Evolutionary conservation across 2,113 vertebrate genomes (phyloP), one percentile per base, ranked within the genome.

Genomic region (Muntiacus reevesi): DNA sequence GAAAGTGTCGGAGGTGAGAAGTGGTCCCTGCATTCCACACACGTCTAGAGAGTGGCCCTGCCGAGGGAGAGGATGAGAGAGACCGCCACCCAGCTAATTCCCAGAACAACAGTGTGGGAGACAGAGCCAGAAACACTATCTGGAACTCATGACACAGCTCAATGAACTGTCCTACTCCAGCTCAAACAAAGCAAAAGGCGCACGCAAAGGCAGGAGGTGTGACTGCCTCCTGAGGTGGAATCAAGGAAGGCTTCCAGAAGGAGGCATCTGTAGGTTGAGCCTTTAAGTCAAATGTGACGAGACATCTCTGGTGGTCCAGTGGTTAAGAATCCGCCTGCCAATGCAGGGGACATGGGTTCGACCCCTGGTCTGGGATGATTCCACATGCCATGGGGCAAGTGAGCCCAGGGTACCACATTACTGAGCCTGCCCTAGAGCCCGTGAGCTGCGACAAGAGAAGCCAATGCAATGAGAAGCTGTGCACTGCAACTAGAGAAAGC

Each of bases 181-280:
- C 54, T 88, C 62, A 89, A 76, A 95, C 93, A 90, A 89, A 96
- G 13, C 84, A 40, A 89, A 87, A 94, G 88, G 28, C 11, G 40
- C 76, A 87, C 55, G 47, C 6, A 57, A 33, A 84, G 67, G 52
- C 67, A 52, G 64, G 52, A 45, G 23, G 62, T 43, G 0, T 47
- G 45, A 60, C 55, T 28, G 27, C 74, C 36, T 90, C 40, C 60
- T 40, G 50, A 25, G 21, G 33, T 79, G 54, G 40, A 96, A 93
- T 88, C 97, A 84, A 83, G 55, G 52, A 57, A 87, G 83, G 93
- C 86, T 97, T 95, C 87, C 60, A 81, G 91, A 54, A 95, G 87
- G 93, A 91, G 85, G 96, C 45, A 25, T 59, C 36, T 83, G 7
- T 15, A 85, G n/a, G 13, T 3, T 84, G 71, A 28, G 28, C 5